Conservation (phyloP, 2,113 vertebrate genomes). For the Engraulis encrasicolus region DNA sequence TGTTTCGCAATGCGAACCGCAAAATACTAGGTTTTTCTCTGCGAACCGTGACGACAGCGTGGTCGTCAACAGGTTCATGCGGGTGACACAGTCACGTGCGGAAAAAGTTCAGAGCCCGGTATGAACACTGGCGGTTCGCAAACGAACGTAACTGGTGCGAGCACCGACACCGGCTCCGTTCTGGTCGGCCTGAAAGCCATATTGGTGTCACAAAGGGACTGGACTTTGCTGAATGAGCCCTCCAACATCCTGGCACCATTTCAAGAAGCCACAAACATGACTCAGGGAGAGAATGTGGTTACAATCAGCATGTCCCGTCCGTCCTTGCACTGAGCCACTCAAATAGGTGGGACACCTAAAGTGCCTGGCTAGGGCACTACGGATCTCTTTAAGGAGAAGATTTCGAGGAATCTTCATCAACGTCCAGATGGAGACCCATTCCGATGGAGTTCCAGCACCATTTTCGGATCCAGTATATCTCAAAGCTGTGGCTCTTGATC, state of each 20-base stretch:
- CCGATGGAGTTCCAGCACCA: not conserved
- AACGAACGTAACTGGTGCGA: no score
- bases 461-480: slow-evolving; percentile 25
- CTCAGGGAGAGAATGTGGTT: slow-evolving; percentile 29
- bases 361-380: not conserved
- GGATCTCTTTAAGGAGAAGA: not conserved
- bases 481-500: slow-evolving; percentile 26
- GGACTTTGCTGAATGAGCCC: slow-evolving; percentile 37
- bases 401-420: slow-evolving; percentile 25
- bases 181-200: no score
- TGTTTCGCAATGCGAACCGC: no score
- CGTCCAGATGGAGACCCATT: not conserved
- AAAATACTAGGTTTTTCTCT: no score
- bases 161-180: no score
- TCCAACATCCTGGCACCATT: slow-evolving; percentile 40
- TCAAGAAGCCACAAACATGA: slow-evolving; percentile 43
- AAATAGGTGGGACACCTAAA: no score
- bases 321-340: slow-evolving; percentile 20
- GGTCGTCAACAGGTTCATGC: no score
- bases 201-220: not conserved
- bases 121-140: no score
- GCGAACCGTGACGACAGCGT: no score
- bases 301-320: slow-evolving; percentile 36
- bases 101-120: no score
- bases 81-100: no score